Evolutionary conservation across 2,113 vertebrate species (phyloP).

Genomic region (Neolamprologus sp.): DNA sequence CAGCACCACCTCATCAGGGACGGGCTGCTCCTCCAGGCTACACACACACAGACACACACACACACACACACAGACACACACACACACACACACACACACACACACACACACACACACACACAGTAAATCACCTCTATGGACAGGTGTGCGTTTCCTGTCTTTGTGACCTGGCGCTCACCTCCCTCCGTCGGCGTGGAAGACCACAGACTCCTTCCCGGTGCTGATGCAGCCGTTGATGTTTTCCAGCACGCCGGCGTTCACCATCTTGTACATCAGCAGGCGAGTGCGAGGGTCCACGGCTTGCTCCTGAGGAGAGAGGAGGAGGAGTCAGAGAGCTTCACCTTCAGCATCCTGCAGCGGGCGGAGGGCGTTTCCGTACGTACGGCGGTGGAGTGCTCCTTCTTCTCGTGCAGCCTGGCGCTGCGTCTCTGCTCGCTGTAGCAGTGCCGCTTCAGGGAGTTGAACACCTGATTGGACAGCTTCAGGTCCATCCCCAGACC

Average conservation of each 20-base stretch:
- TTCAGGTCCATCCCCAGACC: conserved; percentile 96
- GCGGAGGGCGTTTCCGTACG: neutral
- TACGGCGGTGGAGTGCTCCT: conserved; percentile 95
- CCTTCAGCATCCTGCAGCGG: neutral
- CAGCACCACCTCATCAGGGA: conserved; percentile 88
- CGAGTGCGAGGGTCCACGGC: conserved; percentile 94
- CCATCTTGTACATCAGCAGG: conserved; percentile 95
- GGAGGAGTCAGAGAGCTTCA: neutral
- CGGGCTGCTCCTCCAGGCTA: conserved; percentile 74
- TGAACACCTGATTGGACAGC: conserved; percentile 94
- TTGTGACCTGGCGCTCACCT: conserved; percentile 56
- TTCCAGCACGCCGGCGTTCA: conserved; percentile 87
- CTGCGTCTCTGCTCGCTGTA: conserved; percentile 89
- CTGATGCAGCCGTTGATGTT: conserved; percentile 95
- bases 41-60: accelerated
- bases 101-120: accelerated
- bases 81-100: accelerated
- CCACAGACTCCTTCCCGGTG: conserved; percentile 95
- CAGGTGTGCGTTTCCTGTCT: neutral
- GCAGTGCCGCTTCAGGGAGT: conserved; percentile 92
- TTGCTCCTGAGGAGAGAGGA: conserved; percentile 80
- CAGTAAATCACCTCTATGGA: accelerated
- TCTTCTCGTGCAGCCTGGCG: conserved; percentile 91
- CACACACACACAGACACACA: accelerated
- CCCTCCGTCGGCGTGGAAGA: conserved; percentile 93